A percentile compares a stretch with the other conserved stretches of the same genome.
Evolutionary conservation across 2,113 vertebrate species (phyloP).

Genomic region (Dendropsophus ebraccatus): DNA sequence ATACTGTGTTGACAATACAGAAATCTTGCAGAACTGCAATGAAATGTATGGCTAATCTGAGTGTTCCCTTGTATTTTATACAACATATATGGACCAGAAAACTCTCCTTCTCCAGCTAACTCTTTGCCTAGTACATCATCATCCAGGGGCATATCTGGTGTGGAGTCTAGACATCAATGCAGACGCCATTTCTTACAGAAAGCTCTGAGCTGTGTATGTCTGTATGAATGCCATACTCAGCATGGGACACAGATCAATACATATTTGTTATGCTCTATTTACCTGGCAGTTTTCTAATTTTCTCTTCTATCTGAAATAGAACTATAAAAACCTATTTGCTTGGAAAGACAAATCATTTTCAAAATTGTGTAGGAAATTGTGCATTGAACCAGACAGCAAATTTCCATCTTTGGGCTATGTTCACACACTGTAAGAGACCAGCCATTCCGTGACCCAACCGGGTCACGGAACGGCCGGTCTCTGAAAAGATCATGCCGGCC

Average conservation of each 20-base stretch:
- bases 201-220: not conserved
- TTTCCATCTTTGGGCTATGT: too few species aligned
- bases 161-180: not conserved
- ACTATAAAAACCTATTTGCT: not conserved
- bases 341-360: not conserved
- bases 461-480: too few species aligned
- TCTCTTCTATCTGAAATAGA: not conserved
- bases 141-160: not conserved
- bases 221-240: not conserved
- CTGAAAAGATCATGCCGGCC: too few species aligned
- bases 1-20: too few species aligned
- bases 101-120: too few species aligned
- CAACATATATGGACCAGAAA: not conserved
- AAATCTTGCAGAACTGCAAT: too few species aligned
- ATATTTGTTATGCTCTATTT: conserved; percentile 11
- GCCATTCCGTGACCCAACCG: too few species aligned
- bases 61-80: too few species aligned
- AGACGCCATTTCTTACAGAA: not conserved
- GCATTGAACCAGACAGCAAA: too few species aligned
- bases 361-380: too few species aligned
- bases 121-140: not conserved
- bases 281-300: not conserved
- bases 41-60: too few species aligned
- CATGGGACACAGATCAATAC: conserved; percentile 5
- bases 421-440: too few species aligned